phyloP scores from a whole-genome alignment of 2,113 vertebrate genomes.

The Peromyscus californicus region DNA sequence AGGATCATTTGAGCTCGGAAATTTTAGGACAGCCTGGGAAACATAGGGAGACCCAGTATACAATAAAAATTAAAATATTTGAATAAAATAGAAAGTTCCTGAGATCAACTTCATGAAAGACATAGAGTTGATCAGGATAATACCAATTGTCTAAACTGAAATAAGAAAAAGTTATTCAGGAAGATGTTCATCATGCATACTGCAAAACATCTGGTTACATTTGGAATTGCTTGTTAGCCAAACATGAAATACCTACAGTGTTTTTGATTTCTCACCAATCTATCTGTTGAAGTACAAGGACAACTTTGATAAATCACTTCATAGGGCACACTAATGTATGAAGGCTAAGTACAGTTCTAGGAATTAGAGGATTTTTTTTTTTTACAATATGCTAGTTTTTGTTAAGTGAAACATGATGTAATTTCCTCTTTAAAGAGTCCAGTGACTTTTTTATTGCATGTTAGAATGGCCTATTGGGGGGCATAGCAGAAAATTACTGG shows the following conservation, averaged over 20 bases:
- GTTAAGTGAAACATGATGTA: neutral
- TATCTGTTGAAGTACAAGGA: slow-evolving; percentile 3
- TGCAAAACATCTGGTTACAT: slow-evolving; percentile 62
- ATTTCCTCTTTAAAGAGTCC: slow-evolving; percentile 56
- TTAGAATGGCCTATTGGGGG: slow-evolving; percentile 39
- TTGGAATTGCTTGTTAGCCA: slow-evolving; percentile 48
- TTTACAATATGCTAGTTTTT: neutral
- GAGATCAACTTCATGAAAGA: slow-evolving; percentile 23
- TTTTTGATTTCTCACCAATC: slow-evolving; percentile 36
- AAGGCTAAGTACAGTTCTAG: neutral
- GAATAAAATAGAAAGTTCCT: neutral
- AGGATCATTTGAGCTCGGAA: neutral
- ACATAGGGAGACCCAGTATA: neutral
- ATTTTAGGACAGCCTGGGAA: neutral
- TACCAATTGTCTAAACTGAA: slow-evolving; percentile 46
- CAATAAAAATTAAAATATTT: neutral
- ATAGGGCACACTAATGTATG: neutral
- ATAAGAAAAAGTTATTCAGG: slow-evolving; percentile 29
- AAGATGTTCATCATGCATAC: neutral
- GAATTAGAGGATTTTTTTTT: neutral
- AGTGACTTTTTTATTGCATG: neutral
- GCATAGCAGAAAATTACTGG: slow-evolving; percentile 12
- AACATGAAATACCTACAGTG: neutral
- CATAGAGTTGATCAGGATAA: neutral
- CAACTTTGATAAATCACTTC: neutral